These are phyloP conservation scores for Carposina sasakii DNA, from an alignment of 1,140 invertebrate species.

Conservation along the genomic window DNA sequence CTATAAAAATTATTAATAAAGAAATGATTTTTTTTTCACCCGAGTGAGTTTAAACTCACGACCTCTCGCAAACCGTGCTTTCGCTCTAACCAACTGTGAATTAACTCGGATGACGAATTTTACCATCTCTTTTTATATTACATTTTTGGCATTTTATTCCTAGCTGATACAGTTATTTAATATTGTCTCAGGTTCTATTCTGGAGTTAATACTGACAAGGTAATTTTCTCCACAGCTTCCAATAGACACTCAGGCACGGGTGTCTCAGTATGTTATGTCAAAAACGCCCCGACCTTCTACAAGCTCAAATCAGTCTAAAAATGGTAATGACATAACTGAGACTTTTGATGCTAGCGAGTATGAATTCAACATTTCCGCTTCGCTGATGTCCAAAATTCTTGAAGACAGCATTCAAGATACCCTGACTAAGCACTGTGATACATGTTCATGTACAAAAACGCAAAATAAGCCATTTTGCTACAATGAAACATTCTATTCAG, in stretches of 20 bases:
- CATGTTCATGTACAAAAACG: constrained; percentile 81
- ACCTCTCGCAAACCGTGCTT: too few species aligned
- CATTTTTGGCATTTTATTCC: too few species aligned
- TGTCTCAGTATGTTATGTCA: constrained; percentile 82
- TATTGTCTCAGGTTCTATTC: too few species aligned
- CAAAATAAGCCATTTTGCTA: constrained; percentile 75
- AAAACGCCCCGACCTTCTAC: constrained; percentile 76
- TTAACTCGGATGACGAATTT: too few species aligned
- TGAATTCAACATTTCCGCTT: constrained; percentile 89
- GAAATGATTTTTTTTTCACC: constrained; percentile 7
- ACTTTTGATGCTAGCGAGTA: constrained; percentile 71
- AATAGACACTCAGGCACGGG: constrained; percentile 90
- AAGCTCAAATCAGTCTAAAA: constrained; percentile 55
- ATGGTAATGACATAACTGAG: constrained; percentile 62
- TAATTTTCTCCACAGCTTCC: constrained; percentile 84
- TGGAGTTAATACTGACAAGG: too few species aligned
- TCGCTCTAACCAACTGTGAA: too few species aligned
- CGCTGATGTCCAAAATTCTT: constrained; percentile 94
- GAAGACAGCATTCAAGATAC: constrained; percentile 86
- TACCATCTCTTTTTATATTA: too few species aligned
- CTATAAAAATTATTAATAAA: too few species aligned
- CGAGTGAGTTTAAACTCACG: too few species aligned
- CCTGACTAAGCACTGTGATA: constrained; percentile 85
- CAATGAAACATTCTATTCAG: constrained; percentile 72
- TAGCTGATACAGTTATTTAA: too few species aligned